A percentile compares a stretch with the other conserved stretches of the same genome.
Conservation (phyloP, 2,888 invertebrate genomes). For the Aporophyla lueneburgensis region DNA sequence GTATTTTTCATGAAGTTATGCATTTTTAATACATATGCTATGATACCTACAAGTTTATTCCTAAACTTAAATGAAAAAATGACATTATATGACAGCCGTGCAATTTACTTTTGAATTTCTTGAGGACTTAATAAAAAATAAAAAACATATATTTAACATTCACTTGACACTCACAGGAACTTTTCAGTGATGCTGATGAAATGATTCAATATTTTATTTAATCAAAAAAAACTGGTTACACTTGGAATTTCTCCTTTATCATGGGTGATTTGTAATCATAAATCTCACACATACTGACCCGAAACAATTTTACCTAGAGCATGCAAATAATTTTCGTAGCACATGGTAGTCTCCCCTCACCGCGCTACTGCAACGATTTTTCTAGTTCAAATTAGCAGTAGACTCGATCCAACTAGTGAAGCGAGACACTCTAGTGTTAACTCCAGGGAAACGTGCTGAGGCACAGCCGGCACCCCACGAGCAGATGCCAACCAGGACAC, state of each 20-base stretch:
- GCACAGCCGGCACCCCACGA: slow-evolving; percentile 73
- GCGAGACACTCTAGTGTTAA: slow-evolving; percentile 73
- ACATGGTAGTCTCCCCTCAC: neutral
- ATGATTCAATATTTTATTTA: neutral
- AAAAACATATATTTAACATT: neutral
- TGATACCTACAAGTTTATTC: neutral
- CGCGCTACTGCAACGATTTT: too few species aligned
- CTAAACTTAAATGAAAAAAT: neutral
- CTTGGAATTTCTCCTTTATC: neutral
- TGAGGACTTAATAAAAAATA: neutral
- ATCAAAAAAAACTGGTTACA: neutral
- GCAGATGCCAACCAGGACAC: slow-evolving; percentile 71
- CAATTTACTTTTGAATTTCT: neutral
- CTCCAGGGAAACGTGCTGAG: slow-evolving; percentile 67
- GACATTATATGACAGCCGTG: neutral
- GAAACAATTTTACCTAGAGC: neutral
- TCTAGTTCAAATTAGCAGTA: slow-evolving; percentile 54
- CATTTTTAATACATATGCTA: neutral
- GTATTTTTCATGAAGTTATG: slow-evolving; percentile 1
- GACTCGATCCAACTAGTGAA: slow-evolving; percentile 67
- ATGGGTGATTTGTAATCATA: neutral
- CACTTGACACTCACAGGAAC: neutral
- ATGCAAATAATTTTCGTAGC: neutral
- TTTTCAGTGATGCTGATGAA: neutral
- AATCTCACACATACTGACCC: neutral